Percentiles rank a stretch among this genome's conserved stretches.
These are phyloP conservation scores for Scomberomorus guttatus DNA, from an alignment of 2,797 vertebrate genomes.

Conservation along the genomic window DNA sequence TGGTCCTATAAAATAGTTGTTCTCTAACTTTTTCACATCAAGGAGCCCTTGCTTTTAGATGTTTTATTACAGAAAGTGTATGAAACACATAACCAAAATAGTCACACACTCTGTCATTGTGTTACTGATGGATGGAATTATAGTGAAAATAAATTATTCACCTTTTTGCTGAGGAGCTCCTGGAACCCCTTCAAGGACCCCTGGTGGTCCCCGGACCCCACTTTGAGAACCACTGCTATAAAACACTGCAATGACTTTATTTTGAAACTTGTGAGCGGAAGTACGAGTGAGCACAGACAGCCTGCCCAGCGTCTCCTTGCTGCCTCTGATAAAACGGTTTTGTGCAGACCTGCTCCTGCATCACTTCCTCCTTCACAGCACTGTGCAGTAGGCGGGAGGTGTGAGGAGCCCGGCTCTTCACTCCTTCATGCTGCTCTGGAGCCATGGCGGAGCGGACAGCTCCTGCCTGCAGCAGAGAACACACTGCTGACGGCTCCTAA, in stretches of 20 bases:
- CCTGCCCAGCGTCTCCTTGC: conserved; percentile 27
- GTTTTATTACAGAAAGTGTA: too few species aligned
- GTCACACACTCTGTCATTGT: too few species aligned
- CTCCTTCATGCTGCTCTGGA: conserved; percentile 51
- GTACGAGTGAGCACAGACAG: neutral
- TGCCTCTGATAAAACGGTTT: conserved; percentile 28
- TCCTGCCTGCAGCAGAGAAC: neutral
- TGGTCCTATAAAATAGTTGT: too few species aligned
- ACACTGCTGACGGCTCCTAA: conserved; percentile 44
- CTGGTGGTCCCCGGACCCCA: too few species aligned
- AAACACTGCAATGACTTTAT: conserved; percentile 43
- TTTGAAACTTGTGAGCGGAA: conserved; percentile 65
- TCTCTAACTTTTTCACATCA: too few species aligned
- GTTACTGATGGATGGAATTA: too few species aligned
- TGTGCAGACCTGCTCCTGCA: conserved; percentile 48
- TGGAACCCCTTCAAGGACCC: too few species aligned
- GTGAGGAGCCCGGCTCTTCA: conserved; percentile 58
- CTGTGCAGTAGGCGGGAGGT: conserved; percentile 48
- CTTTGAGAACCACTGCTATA: too few species aligned
- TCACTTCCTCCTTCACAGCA: conserved; percentile 57
- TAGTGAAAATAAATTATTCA: too few species aligned
- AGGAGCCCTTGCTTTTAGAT: too few species aligned
- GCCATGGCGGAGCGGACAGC: conserved; percentile 63
- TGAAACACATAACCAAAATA: too few species aligned
- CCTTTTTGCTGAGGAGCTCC: too few species aligned